Percentiles rank a stretch among this genome's conserved stretches.
phyloP scores from a whole-genome alignment of 2,113 vertebrate species.

The Gasterosteus aculeatus region DNA sequence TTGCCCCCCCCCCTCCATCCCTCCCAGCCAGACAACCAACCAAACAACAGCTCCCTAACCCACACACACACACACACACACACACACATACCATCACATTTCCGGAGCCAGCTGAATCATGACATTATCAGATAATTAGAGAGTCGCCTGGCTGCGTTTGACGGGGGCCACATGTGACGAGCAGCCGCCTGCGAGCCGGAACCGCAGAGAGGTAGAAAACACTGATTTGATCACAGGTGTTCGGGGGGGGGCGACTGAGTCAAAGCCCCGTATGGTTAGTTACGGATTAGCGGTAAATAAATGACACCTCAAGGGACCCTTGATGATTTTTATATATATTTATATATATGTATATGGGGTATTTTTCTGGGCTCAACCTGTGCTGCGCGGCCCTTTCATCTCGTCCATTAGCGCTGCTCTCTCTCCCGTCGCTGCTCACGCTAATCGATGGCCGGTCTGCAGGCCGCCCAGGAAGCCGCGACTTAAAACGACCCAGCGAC shows the following conservation, averaged over 20 bases:
- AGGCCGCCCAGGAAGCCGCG: conserved; percentile 20
- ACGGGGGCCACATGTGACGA: conserved; percentile 52
- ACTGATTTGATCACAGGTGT: conserved; percentile 43
- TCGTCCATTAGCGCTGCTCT: conserved; percentile 33
- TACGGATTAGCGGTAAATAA: conserved; percentile 49
- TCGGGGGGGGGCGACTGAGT: conserved; percentile 13
- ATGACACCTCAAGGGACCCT: conserved; percentile 31
- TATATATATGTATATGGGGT: background rate
- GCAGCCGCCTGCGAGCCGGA: conserved; percentile 21
- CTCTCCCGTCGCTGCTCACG: conserved; percentile 41
- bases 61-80: conserved; percentile 10
- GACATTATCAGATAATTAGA: conserved; percentile 78
- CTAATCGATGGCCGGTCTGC: conserved; percentile 42
- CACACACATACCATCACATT: conserved; percentile 37
- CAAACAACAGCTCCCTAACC: background rate
- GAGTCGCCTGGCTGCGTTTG: conserved; percentile 47
- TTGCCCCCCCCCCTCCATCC: background rate
- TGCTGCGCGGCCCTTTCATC: conserved; percentile 50
- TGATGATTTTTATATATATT: background rate
- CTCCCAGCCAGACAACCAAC: background rate
- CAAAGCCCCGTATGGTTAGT: conserved; percentile 25
- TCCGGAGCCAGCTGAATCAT: conserved; percentile 66
- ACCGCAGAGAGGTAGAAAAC: background rate
- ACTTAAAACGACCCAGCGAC: background rate
- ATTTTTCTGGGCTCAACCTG: background rate